Conservation (phyloP, 2,888 invertebrate genomes). For the Eupithecia exiguata region DNA sequence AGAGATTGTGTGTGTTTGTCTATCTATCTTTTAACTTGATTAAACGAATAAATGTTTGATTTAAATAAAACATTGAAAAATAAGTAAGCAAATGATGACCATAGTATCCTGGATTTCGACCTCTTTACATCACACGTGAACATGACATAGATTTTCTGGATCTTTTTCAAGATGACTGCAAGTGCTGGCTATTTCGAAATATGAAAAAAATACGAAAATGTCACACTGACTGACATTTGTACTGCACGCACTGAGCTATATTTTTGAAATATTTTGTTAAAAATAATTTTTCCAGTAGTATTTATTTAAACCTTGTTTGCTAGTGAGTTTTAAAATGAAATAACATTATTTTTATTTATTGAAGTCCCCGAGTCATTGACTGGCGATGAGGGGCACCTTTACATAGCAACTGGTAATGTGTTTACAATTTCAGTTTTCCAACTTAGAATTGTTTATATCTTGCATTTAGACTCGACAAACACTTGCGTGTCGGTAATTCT, state of each 20-base stretch:
- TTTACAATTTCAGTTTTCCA: constrained; percentile 36
- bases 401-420: constrained; percentile 61
- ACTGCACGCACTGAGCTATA: constrained; percentile 47
- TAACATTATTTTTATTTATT: constrained; percentile 46
- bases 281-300: constrained; percentile 50
- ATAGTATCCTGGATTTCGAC: not conserved
- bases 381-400: constrained; percentile 65
- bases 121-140: not conserved
- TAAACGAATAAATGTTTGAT: too few species aligned
- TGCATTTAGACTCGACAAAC: not conserved
- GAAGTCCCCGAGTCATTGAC: constrained; percentile 60
- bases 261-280: constrained; percentile 47
- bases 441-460: not conserved
- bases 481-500: not conserved
- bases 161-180: constrained; percentile 22
- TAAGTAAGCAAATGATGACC: not conserved
- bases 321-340: constrained; percentile 62
- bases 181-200: constrained; percentile 46
- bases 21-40: too few species aligned
- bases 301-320: constrained; percentile 47
- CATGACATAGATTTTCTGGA: constrained; percentile 12
- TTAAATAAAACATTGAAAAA: not conserved
- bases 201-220: constrained; percentile 44
- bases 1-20: too few species aligned
- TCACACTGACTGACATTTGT: constrained; percentile 50